Evolutionary conservation across 1,140 invertebrate species (phyloP), one percentile per base, ranked within the genome.

Genomic region (Drosophila nikananu): DNA sequence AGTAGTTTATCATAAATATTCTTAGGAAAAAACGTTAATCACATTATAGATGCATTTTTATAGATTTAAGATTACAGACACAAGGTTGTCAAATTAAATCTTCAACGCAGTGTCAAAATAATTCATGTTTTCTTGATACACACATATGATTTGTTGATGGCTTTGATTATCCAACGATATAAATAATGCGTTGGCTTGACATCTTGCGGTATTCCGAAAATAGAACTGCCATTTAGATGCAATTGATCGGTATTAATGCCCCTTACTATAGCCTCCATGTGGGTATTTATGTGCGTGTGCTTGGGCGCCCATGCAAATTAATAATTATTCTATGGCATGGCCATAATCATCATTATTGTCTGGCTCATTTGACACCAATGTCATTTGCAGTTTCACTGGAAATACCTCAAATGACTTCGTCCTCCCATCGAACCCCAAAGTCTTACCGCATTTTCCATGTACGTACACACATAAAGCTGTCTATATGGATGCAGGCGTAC

Each of bases 341-440:
- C 42, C 39, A 68, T 59, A 65, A 61, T 83, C 58, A 71, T 72
- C 77, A 80, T 77, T 81, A 77, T 82, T 73, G 67, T 79, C 37
- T 62, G 57, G 67, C 67, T 68, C 64, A 71, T 68, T 71, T 68
- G 67, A 52, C 39, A 71, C 49, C 49, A 68, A 68, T 71, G 71
- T 42, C 67, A 73, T 35, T 61, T 73, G 21, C 71, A 73, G 67
- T 72, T 37, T 42, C 67, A 44, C 23, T 73, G 15, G 71, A 51
- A 39, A 21, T 37, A 57, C 42, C 64, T 39, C 19, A 57, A 62
- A 66, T 70, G 42, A 42, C 27, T 39, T 54, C 35, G 25, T 13
- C 63, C 39, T 12, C 32, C n/a, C 73, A 54, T 41, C 62, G 61
- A 58, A 37, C 42, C 51, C 52, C 35, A 46, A 72, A 65, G 65